Evolutionary conservation across 1,140 invertebrate species (phyloP).

Genomic region (Chionoecetes opilio): DNA sequence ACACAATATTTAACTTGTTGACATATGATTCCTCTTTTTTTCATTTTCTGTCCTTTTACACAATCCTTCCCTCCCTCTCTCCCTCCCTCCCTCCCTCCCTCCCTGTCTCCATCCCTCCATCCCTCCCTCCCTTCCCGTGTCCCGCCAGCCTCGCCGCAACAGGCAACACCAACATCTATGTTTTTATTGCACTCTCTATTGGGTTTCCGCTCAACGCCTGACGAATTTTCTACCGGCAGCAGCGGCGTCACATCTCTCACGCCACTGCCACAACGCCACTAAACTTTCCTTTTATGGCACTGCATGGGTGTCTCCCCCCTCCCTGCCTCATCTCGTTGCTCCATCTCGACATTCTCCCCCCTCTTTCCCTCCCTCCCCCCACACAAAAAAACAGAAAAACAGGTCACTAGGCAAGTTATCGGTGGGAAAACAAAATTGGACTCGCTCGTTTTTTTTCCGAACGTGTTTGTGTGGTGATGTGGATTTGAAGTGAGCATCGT

Average conservation of each 20-base stretch:
- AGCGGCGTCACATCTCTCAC: conserved; percentile 4
- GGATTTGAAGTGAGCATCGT: background rate
- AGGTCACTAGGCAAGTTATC: conserved; percentile 32
- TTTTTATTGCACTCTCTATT: conserved; percentile 11
- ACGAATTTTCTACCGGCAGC: background rate
- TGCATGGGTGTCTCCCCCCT: background rate
- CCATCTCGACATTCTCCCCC: background rate
- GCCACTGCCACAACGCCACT: background rate
- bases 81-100: background rate
- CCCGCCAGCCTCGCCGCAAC: background rate
- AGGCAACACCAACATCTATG: background rate
- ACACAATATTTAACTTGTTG: background rate
- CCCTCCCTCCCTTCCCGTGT: background rate
- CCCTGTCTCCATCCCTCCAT: background rate
- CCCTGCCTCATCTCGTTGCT: conserved; percentile 32
- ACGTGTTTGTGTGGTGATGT: conserved; percentile 46
- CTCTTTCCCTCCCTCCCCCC: no score
- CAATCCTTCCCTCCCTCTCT: background rate
- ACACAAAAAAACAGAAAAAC: background rate
- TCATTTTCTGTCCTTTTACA: background rate
- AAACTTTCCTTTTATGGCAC: conserved; percentile 13
- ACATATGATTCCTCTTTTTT: no score
- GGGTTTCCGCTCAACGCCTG: conserved; percentile 13
- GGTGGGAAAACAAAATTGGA: conserved; percentile 4
- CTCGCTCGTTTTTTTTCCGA: background rate